A percentile compares a stretch with the other conserved stretches of the same genome.
These are phyloP conservation scores for Hemicrepidius hirtus DNA, from an alignment of 2,888 invertebrate species.

Conservation along the genomic window DNA sequence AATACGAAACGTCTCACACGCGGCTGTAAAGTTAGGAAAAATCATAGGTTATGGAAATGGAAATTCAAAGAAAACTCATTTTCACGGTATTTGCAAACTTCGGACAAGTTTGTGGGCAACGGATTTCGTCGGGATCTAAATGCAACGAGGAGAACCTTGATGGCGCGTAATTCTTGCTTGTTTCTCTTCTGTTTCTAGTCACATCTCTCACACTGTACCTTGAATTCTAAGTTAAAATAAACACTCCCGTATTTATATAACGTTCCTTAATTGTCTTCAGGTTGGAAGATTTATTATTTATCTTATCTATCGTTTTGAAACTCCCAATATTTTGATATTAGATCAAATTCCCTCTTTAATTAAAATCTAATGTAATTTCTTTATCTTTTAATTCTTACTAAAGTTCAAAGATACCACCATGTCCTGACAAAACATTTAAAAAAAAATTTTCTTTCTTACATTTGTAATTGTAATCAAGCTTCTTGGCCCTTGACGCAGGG, in stretches of 20 bases:
- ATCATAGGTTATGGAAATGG: conserved; percentile 32
- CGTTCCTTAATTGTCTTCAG: conserved; percentile 22
- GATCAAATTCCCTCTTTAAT: no score
- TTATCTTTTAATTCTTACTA: no score
- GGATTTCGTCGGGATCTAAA: conserved; percentile 37
- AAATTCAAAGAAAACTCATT: conserved; percentile 33
- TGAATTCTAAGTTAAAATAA: conserved; percentile 44
- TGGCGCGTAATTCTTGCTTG: conserved; percentile 38
- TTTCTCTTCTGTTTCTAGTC: conserved; percentile 43
- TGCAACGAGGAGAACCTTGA: conserved; percentile 37
- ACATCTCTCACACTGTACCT: conserved; percentile 30
- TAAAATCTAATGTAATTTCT: no score
- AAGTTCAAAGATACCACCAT: no score
- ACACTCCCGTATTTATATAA: conserved; percentile 40
- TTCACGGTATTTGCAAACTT: conserved; percentile 34
- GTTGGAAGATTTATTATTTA: conserved; percentile 19
- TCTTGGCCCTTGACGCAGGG: not conserved
- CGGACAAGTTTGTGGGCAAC: conserved; percentile 36
- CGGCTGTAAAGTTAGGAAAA: conserved; percentile 21
- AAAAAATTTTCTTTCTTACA: not conserved
- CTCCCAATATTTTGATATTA: no score
- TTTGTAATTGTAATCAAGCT: not conserved
- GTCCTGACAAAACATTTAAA: no score
- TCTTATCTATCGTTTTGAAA: not conserved
- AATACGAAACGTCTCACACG: conserved; percentile 9